Evolutionary conservation across 2,888 invertebrate genomes (phyloP).

Genomic region (Drosophila colorata): DNA sequence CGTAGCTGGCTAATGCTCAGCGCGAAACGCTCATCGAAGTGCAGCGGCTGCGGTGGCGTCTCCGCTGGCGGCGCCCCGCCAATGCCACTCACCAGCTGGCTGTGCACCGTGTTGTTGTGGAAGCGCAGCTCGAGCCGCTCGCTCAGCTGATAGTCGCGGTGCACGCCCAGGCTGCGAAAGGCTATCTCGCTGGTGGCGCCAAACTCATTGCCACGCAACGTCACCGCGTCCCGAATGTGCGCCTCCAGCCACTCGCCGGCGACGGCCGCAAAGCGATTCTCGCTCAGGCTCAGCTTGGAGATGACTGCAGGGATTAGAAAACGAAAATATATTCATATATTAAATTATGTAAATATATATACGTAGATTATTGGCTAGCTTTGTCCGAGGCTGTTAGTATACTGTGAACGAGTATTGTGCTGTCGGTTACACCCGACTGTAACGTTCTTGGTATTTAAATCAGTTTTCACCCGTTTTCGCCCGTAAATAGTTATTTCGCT

Average conservation of each 20-base stretch:
- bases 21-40: conserved; percentile 80
- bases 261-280: conserved; percentile 79
- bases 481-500: too few relatives aligned
- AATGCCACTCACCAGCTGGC: conserved; percentile 23
- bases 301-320: conserved; percentile 60
- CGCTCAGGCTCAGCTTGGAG: conserved; percentile 79
- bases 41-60: conserved; percentile 68
- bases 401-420: too few relatives aligned
- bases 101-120: conserved; percentile 81
- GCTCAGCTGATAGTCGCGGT: conserved; percentile 80
- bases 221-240: conserved; percentile 78
- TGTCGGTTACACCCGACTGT: too few relatives aligned
- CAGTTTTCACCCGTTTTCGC: too few relatives aligned
- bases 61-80: neutral
- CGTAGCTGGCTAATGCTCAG: conserved; percentile 79
- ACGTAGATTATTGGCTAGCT: too few relatives aligned
- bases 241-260: conserved; percentile 84
- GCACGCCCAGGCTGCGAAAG: conserved; percentile 82
- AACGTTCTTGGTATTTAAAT: too few relatives aligned
- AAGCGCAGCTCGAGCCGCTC: conserved; percentile 84
- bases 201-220: conserved; percentile 82
- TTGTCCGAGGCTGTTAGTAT: too few relatives aligned
- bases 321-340: too few relatives aligned
- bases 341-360: too few relatives aligned
- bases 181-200: conserved; percentile 82